These are phyloP conservation scores for Lycia hirtaria DNA, from an alignment of 2,888 invertebrate species.

Conservation along the genomic window DNA sequence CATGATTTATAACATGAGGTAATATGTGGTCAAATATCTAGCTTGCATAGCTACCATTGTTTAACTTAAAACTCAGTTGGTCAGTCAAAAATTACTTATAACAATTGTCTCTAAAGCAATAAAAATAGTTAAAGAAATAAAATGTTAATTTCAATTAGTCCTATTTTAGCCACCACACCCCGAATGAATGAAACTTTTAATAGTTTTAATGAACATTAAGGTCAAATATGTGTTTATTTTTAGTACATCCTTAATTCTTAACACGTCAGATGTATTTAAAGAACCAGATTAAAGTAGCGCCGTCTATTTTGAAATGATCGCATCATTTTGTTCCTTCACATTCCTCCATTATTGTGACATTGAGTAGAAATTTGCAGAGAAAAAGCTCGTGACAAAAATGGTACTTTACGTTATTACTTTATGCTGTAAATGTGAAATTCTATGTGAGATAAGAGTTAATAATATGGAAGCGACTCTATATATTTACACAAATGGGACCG, in stretches of 20 bases:
- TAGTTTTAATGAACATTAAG: constrained; percentile 27
- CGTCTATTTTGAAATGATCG: constrained; percentile 64
- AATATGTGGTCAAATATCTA: too few relatives aligned
- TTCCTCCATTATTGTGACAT: constrained; percentile 43
- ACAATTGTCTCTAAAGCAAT: too few relatives aligned
- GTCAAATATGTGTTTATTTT: constrained; percentile 23
- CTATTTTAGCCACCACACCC: not conserved
- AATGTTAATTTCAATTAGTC: not conserved
- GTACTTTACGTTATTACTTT: not conserved
- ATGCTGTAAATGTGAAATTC: not conserved
- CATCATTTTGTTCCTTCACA: constrained; percentile 63
- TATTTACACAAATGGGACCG: too few relatives aligned
- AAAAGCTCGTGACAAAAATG: not conserved
- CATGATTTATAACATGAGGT: too few relatives aligned
- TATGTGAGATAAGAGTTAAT: too few relatives aligned
- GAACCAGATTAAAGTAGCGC: constrained; percentile 31
- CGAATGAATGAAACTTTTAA: constrained; percentile 10
- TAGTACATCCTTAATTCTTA: constrained; percentile 29
- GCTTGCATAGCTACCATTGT: too few relatives aligned
- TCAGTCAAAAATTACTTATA: too few relatives aligned
- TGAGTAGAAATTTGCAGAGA: not conserved
- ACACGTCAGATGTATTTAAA: constrained; percentile 29
- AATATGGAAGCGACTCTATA: too few relatives aligned
- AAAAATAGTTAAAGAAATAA: not conserved
- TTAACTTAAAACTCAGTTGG: too few relatives aligned